phyloP scores from a whole-genome alignment of 53 echinoderm and acorn worm genomes.

The Holothuria scabra region DNA sequence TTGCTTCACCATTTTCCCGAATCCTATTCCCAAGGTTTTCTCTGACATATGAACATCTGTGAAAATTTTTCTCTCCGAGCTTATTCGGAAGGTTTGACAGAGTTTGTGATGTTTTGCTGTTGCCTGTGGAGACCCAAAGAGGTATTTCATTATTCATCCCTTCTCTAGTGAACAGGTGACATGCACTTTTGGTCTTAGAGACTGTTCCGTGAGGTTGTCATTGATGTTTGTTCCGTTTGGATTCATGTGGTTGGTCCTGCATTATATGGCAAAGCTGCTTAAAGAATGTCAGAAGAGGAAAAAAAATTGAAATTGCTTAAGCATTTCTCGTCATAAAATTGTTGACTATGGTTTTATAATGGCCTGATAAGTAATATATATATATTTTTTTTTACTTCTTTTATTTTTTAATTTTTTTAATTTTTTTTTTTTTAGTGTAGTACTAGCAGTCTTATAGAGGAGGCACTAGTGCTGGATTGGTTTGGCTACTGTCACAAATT shows the following conservation, averaged over 20 bases:
- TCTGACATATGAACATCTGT: slow-evolving; percentile 39
- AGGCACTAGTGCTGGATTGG: too few species aligned
- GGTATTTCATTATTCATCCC: not conserved
- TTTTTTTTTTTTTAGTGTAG: too few species aligned
- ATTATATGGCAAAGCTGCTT: too few species aligned
- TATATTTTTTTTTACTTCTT: too few species aligned
- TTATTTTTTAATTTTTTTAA: too few species aligned
- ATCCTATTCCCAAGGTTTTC: slow-evolving; percentile 26
- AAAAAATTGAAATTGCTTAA: too few species aligned
- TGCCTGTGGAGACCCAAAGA: slow-evolving; percentile 14
- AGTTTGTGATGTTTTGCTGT: not conserved
- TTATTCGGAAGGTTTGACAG: not conserved
- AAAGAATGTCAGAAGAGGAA: too few species aligned
- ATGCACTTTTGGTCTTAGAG: not conserved
- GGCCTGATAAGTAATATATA: too few species aligned
- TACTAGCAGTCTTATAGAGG: too few species aligned
- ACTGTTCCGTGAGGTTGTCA: not conserved
- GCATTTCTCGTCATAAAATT: too few species aligned
- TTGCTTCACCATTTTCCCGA: not conserved
- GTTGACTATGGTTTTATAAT: too few species aligned
- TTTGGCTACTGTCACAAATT: too few species aligned
- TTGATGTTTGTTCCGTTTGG: not conserved
- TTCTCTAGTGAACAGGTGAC: not conserved
- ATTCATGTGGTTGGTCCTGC: not conserved
- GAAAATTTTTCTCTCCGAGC: slow-evolving; percentile 24